These are phyloP conservation scores for Nomada goodeniana DNA, from an alignment of 2,888 invertebrate genomes.

Conservation along the genomic window DNA sequence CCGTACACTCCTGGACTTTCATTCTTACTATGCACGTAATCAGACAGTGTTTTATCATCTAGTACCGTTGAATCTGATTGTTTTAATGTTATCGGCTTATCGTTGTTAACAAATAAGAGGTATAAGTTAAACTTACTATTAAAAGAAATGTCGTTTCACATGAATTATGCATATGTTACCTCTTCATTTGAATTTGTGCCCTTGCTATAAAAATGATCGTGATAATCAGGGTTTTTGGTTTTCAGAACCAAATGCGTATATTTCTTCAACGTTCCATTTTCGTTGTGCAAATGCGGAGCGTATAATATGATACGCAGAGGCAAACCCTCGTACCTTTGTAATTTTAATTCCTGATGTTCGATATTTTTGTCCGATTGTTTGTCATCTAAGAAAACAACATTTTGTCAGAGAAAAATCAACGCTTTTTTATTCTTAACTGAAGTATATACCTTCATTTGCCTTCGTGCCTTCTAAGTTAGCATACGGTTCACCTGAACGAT, in stretches of 20 bases:
- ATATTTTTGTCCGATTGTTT: neutral
- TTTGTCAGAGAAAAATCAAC: neutral
- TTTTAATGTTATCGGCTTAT: conserved; percentile 4
- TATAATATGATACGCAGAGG: conserved; percentile 80
- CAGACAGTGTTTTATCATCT: conserved; percentile 3
- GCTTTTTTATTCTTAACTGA: conserved; percentile 5
- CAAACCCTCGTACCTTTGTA: conserved; percentile 32
- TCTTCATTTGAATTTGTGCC: conserved; percentile 6
- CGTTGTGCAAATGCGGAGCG: conserved; percentile 78
- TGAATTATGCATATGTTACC: conserved; percentile 29
- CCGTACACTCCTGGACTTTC: conserved; percentile 80
- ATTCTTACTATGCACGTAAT: conserved; percentile 67
- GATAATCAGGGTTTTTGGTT: conserved; percentile 71
- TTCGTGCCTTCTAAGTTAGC: neutral
- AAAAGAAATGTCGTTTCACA: neutral
- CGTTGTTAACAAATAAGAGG: neutral
- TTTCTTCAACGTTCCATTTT: conserved; percentile 64
- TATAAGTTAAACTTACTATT: neutral
- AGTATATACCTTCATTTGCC: conserved; percentile 1
- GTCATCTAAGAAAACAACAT: neutral
- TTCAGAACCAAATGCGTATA: conserved; percentile 78
- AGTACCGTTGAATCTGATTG: neutral
- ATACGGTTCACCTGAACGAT: neutral
- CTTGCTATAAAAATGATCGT: conserved; percentile 71
- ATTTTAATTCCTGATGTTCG: neutral